phyloP scores from a whole-genome alignment of 2,888 invertebrate genomes.

The Neria commutata region DNA sequence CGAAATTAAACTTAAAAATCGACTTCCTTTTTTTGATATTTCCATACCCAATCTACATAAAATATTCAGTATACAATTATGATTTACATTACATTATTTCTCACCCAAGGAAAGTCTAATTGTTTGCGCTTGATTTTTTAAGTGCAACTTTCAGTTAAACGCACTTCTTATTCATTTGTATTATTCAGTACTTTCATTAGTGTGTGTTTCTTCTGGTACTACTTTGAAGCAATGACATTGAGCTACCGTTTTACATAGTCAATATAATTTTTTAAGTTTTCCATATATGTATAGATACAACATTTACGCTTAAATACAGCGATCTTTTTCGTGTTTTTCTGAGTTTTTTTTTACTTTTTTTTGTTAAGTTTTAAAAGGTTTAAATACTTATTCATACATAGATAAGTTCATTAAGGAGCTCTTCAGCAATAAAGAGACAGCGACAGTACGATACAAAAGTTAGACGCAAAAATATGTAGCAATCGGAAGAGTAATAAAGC shows the following conservation, averaged over 20 bases:
- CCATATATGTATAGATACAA: slow-evolving; percentile 20
- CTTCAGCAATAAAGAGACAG: too few relatives aligned
- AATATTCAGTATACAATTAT: too few relatives aligned
- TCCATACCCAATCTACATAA: background rate
- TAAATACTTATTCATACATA: background rate
- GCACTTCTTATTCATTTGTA: slow-evolving; percentile 5
- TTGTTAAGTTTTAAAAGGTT: background rate
- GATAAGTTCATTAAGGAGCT: too few relatives aligned
- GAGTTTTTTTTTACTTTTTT: background rate
- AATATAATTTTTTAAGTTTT: slow-evolving; percentile 14
- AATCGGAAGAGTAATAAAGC: too few relatives aligned
- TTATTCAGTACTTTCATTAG: background rate
- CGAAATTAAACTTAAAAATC: too few relatives aligned
- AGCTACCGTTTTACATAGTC: background rate
- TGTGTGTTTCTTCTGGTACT: background rate
- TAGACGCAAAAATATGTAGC: too few relatives aligned
- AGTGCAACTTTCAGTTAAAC: slow-evolving; percentile 21
- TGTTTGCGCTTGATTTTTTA: slow-evolving; percentile 1
- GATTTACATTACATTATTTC: too few relatives aligned
- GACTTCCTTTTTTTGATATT: background rate
- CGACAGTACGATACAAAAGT: too few relatives aligned
- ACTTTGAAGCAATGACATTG: background rate
- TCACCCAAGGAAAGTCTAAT: background rate
- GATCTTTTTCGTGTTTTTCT: background rate
- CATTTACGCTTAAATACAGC: slow-evolving; percentile 16